These are phyloP conservation scores for Trichonephila inaurata DNA, from an alignment of 1,140 invertebrate species.

Conservation along the genomic window DNA sequence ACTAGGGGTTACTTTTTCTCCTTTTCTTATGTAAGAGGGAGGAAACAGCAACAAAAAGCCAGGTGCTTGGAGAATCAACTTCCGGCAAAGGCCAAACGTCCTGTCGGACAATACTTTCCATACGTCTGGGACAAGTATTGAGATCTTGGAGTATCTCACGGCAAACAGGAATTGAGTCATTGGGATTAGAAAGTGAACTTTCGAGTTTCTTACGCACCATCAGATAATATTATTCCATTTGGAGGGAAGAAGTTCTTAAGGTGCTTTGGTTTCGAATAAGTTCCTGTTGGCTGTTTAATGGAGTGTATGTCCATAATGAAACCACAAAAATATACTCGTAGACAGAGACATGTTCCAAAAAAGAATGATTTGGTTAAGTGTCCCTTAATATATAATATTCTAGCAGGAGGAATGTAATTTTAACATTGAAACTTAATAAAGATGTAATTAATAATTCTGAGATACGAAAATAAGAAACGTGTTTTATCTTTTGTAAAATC, in stretches of 20 bases:
- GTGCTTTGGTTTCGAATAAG: not conserved
- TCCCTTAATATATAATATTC: no score
- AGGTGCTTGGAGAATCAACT: not conserved
- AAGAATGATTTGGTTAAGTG: no score
- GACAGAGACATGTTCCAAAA: no score
- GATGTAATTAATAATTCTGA: no score
- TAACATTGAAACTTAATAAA: no score
- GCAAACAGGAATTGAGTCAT: constrained; percentile 68
- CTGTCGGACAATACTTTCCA: constrained; percentile 23
- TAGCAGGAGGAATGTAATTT: no score
- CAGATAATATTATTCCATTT: not conserved
- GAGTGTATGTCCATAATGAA: not conserved
- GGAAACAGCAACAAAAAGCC: constrained; percentile 53
- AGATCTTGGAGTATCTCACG: constrained; percentile 50
- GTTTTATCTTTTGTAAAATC: no score
- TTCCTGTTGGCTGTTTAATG: constrained; percentile 32
- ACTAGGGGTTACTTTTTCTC: not conserved
- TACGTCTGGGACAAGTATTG: constrained; percentile 1
- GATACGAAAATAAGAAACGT: no score
- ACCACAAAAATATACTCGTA: not conserved
- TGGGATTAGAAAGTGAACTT: constrained; percentile 59
- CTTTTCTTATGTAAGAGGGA: constrained; percentile 34
- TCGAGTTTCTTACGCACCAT: not conserved
- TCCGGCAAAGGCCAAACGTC: constrained; percentile 1
- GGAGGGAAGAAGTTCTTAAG: not conserved